phyloP scores from a whole-genome alignment of 2,888 invertebrate species.

The Folsomia manolachei region DNA sequence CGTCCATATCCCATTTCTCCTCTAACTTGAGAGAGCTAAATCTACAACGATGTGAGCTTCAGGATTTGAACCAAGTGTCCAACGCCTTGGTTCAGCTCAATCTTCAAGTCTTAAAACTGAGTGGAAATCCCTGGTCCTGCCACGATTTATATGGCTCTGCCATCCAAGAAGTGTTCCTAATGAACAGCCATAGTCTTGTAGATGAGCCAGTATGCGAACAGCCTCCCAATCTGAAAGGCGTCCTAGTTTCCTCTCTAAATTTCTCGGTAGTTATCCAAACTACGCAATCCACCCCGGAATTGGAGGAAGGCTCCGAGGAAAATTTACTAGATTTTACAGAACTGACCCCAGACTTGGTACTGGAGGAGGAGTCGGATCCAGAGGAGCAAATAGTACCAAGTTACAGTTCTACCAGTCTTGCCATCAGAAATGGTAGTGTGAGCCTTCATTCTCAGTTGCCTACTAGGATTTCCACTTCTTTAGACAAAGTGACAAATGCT shows the following conservation, averaged over 20 bases:
- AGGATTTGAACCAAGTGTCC: slow-evolving; percentile 61
- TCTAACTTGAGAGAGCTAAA: slow-evolving; percentile 48
- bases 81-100: slow-evolving; percentile 63
- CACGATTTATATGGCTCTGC: slow-evolving; percentile 53
- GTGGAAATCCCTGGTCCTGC: slow-evolving; percentile 72
- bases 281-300: neutral
- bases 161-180: slow-evolving; percentile 53
- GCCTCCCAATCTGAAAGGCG: slow-evolving; percentile 29
- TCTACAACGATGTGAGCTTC: slow-evolving; percentile 67
- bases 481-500: slow-evolving; percentile 27
- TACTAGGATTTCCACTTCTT: slow-evolving; percentile 2
- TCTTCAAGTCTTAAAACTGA: slow-evolving; percentile 65
- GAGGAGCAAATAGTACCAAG: neutral
- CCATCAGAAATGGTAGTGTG: neutral
- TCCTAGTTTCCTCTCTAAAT: slow-evolving; percentile 28
- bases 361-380: neutral
- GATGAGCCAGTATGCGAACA: slow-evolving; percentile 38
- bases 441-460: neutral
- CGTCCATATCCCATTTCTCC: slow-evolving; percentile 30
- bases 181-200: slow-evolving; percentile 41
- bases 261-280: slow-evolving; percentile 15
- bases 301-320: neutral
- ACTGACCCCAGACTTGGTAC: slow-evolving; percentile 13
- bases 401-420: neutral
- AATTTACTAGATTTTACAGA: slow-evolving; percentile 1